A percentile compares a stretch with the other conserved stretches of the same genome.
phyloP scores from a whole-genome alignment of 1,140 invertebrate species.

The Limonius californicus region DNA sequence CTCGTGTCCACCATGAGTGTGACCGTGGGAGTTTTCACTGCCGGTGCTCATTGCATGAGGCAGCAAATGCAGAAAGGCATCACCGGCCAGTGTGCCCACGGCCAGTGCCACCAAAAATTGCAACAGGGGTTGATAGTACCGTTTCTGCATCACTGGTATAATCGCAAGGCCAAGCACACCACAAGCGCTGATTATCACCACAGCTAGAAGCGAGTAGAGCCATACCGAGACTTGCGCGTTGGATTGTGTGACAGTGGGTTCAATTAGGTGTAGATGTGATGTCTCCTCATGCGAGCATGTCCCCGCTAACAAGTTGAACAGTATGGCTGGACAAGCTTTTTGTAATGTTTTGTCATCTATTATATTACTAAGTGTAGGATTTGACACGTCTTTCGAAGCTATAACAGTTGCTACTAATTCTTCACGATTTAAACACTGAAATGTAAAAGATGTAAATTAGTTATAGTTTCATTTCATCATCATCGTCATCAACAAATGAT shows the following conservation, averaged over 20 bases:
- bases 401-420: conserved; percentile 39
- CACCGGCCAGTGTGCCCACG: conserved; percentile 82
- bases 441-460: conserved; percentile 13
- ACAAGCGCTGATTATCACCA: conserved; percentile 78
- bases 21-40: conserved; percentile 38
- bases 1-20: conserved; percentile 27
- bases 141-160: conserved; percentile 85
- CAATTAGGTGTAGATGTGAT: conserved; percentile 10
- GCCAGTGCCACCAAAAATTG: conserved; percentile 91
- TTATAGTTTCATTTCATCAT: no score
- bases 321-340: conserved; percentile 36
- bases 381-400: conserved; percentile 3
- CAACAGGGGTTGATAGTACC: conserved; percentile 84
- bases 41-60: conserved; percentile 70
- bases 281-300: conserved; percentile 19
- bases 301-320: conserved; percentile 35
- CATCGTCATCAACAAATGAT: no score
- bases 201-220: conserved; percentile 76
- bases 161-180: conserved; percentile 79
- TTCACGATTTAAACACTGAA: conserved; percentile 48
- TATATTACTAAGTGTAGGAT: background rate
- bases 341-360: conserved; percentile 30
- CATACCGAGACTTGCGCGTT: conserved; percentile 48
- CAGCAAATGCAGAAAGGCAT: conserved; percentile 88
- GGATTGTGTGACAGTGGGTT: background rate